Evolutionary conservation across 2,888 invertebrate species (phyloP).

Genomic region (Erannis defoliaria): DNA sequence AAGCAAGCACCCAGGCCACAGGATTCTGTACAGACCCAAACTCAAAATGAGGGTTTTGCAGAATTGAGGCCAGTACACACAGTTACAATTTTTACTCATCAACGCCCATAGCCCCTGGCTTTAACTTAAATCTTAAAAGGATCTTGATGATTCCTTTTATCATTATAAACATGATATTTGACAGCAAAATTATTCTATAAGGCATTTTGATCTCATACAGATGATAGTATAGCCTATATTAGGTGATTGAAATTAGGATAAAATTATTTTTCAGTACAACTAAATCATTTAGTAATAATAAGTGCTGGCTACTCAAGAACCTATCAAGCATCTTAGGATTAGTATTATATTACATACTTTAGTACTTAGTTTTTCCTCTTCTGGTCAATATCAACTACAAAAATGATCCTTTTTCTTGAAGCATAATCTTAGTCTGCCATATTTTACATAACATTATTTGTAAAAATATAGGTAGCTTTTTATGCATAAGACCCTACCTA

Average conservation of each 20-base stretch:
- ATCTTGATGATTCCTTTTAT: conserved; percentile 8
- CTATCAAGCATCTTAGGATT: not conserved
- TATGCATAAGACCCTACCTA: too few relatives aligned
- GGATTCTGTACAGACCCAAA: conserved; percentile 68
- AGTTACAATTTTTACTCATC: conserved; percentile 73
- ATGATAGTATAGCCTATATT: conserved; percentile 16
- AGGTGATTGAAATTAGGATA: conserved; percentile 7
- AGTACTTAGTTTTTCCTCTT: not conserved
- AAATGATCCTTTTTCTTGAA: not conserved
- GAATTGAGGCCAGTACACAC: conserved; percentile 76
- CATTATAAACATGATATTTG: conserved; percentile 11
- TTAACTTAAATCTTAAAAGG: conserved; percentile 38
- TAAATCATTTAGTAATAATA: not conserved
- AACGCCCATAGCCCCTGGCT: conserved; percentile 33
- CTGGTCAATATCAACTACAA: not conserved
- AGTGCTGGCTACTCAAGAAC: not conserved
- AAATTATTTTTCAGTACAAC: conserved; percentile 2
- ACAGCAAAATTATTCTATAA: conserved; percentile 23
- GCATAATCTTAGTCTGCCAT: too few relatives aligned
- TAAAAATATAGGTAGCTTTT: too few relatives aligned
- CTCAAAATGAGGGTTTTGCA: conserved; percentile 64
- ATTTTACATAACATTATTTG: too few relatives aligned
- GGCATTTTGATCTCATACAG: conserved; percentile 34
- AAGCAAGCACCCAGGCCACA: conserved; percentile 68
- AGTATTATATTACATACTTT: not conserved